Conservation (phyloP, 2,797 vertebrate species). For the Malurus splendens region DNA sequence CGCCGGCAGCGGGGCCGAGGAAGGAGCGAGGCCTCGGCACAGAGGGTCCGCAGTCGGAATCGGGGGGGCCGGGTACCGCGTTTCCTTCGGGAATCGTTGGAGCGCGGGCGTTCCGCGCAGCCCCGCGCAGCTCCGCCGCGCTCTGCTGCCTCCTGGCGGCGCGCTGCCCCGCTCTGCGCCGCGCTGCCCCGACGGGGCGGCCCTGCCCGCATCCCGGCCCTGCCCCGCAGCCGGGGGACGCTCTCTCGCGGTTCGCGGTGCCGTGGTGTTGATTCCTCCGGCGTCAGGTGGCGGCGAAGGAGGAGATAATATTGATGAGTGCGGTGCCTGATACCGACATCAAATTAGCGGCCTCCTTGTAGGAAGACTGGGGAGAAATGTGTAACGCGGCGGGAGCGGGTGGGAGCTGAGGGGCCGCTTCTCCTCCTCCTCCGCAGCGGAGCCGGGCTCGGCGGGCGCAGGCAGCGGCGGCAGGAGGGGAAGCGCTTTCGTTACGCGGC, state of each 20-base stretch:
- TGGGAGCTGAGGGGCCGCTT: slow-evolving; percentile 57
- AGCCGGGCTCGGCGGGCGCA: slow-evolving; percentile 50
- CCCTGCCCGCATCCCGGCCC: not conserved
- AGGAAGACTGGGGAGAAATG: slow-evolving; percentile 63
- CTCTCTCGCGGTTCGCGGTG: not conserved
- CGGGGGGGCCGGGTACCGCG: rapidly evolving
- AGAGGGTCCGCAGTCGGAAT: rapidly evolving
- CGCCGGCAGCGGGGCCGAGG: slow-evolving; percentile 1
- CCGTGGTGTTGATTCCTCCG: slow-evolving; percentile 37
- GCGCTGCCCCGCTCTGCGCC: not conserved
- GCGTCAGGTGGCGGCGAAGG: not conserved
- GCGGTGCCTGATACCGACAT: slow-evolving; percentile 70
- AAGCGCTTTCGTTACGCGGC: slow-evolving; percentile 78
- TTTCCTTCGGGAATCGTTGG: not conserved
- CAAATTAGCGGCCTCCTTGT: slow-evolving; percentile 72
- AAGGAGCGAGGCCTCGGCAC: not conserved
- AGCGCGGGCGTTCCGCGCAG: not conserved
- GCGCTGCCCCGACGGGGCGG: not conserved
- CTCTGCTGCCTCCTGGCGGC: slow-evolving; percentile 23
- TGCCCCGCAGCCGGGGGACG: not conserved
- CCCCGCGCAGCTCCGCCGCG: not conserved
- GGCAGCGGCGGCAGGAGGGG: slow-evolving; percentile 54
- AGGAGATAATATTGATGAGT: slow-evolving; percentile 82
- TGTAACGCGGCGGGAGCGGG: slow-evolving; percentile 68
- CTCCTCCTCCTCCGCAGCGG: slow-evolving; percentile 56